phyloP scores from a whole-genome alignment of 1,140 invertebrate genomes.

The Penaeus indicus region DNA sequence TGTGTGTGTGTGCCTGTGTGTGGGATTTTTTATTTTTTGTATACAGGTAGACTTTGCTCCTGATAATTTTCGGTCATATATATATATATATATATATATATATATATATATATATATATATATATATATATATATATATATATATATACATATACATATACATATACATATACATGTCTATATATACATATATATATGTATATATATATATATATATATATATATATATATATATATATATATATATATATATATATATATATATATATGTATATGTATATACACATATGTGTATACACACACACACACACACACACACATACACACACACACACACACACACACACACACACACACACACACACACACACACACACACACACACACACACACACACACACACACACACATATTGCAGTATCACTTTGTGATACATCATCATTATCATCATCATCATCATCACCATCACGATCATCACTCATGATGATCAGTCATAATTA shows the following conservation, averaged over 20 bases:
- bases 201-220: not conserved
- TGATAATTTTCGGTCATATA: not conserved
- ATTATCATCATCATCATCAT: too few relatives aligned
- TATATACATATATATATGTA: not conserved
- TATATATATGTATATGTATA: not conserved
- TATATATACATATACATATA: not conserved
- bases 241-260: not conserved
- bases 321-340: too few relatives aligned
- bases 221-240: constrained; percentile 17
- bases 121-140: not conserved
- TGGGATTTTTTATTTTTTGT: too few relatives aligned
- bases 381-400: constrained; percentile 10
- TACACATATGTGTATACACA: not conserved
- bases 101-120: not conserved
- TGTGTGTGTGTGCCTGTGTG: too few relatives aligned
- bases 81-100: not conserved
- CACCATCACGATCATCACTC: too few relatives aligned
- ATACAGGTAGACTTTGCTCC: not conserved
- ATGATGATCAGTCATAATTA: too few relatives aligned
- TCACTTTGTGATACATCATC: not conserved
- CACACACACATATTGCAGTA: not conserved
- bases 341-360: too few relatives aligned
- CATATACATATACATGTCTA: not conserved
- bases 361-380: too few relatives aligned
- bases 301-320: too few relatives aligned